Conservation (phyloP, 2,797 vertebrate genomes). For the Nyctalus aviator region DNA sequence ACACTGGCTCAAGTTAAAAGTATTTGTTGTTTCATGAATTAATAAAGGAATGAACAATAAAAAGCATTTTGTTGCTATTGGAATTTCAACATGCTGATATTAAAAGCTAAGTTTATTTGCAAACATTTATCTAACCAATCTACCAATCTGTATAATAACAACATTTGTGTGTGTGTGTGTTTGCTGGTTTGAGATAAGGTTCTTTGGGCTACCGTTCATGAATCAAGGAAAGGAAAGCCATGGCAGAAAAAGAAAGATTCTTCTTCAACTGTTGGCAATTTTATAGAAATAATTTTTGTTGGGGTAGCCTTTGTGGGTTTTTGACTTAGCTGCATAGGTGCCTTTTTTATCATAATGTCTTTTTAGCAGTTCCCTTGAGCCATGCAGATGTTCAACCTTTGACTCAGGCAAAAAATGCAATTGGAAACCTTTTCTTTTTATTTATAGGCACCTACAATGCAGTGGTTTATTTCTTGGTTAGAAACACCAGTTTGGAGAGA, state of each 20-base stretch:
- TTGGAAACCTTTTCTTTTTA: constrained; percentile 31
- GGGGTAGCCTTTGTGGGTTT: background rate
- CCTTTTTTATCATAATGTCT: constrained; percentile 52
- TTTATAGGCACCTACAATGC: constrained; percentile 14
- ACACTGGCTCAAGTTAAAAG: background rate
- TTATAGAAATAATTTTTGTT: background rate
- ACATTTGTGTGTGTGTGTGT: background rate
- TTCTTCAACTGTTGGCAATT: background rate
- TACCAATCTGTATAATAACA: background rate
- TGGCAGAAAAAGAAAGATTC: background rate
- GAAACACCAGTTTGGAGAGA: constrained; percentile 27
- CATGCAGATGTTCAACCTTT: background rate
- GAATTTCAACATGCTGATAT: constrained; percentile 7
- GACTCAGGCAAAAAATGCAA: background rate
- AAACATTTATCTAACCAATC: background rate
- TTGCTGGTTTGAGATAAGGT: constrained; percentile 1
- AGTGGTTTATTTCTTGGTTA: constrained; percentile 56
- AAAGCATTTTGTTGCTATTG: constrained; percentile 24
- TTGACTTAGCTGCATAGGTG: background rate
- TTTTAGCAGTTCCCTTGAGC: constrained; percentile 35
- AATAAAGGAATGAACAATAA: background rate
- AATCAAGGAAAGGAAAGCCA: constrained; percentile 7
- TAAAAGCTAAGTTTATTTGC: constrained; percentile 29
- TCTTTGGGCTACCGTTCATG: background rate
- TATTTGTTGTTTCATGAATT: constrained; percentile 9